Percentiles rank a stretch among this genome's conserved stretches.
Evolutionary conservation across 2,797 vertebrate species (phyloP).

Genomic region (Sarcophilus harrisii): DNA sequence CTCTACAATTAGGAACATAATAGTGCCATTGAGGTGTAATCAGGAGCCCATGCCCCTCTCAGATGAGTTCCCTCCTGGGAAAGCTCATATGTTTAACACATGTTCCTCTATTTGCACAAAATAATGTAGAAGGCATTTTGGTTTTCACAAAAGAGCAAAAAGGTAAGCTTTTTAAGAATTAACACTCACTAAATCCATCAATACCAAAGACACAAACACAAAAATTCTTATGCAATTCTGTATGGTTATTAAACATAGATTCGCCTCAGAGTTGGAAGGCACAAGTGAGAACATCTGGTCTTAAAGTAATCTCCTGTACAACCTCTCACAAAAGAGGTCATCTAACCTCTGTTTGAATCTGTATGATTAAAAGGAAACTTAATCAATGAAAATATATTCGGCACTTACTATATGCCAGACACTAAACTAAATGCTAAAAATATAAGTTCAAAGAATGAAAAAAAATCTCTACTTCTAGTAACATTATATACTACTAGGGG

Average conservation of each 20-base stretch:
- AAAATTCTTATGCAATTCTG: not conserved
- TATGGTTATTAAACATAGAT: not conserved
- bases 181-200: not conserved
- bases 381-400: not conserved
- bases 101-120: not conserved
- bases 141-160: not conserved
- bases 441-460: not conserved
- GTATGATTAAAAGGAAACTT: not conserved
- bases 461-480: not conserved
- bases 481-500: not conserved
- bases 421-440: not conserved
- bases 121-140: not conserved
- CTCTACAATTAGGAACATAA: not conserved
- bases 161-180: not conserved
- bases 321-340: not conserved
- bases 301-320: not conserved
- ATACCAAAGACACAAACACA: not conserved
- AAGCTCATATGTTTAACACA: not conserved
- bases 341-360: not conserved
- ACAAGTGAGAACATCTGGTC: not conserved
- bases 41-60: not conserved
- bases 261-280: not conserved
- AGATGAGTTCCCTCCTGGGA: not conserved
- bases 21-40: not conserved
- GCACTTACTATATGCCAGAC: not conserved